Percentiles rank a stretch among this genome's conserved stretches.
Evolutionary conservation across 2,888 invertebrate species (phyloP).

Genomic region (Zaprionus lineosus): DNA sequence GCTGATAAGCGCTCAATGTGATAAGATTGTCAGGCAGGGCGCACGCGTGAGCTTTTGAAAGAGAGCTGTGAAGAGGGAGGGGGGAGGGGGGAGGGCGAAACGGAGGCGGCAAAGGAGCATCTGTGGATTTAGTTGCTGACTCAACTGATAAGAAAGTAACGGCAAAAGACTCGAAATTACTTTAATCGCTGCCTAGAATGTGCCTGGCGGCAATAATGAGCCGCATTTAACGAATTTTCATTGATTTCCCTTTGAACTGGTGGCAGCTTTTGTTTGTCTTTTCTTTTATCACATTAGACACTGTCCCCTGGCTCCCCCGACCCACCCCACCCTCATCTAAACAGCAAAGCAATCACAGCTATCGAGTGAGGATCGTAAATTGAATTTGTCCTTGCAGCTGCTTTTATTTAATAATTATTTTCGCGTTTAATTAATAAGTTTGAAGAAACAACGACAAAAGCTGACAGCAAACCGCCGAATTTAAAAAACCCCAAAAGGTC

Average conservation of each 20-base stretch:
- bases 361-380: conserved; percentile 57
- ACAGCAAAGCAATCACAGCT: neutral
- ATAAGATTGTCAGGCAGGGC: conserved; percentile 45
- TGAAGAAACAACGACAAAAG: conserved; percentile 24
- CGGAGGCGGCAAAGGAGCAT: neutral
- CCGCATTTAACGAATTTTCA: conserved; percentile 64
- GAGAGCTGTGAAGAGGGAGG: too few relatives aligned
- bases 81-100: conserved; percentile 17
- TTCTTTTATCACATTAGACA: conserved; percentile 60
- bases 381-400: conserved; percentile 57
- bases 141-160: conserved; percentile 61
- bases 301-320: conserved; percentile 1
- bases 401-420: conserved; percentile 59
- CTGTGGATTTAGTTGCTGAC: conserved; percentile 14
- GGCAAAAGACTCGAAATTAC: conserved; percentile 41
- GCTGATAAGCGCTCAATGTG: conserved; percentile 57
- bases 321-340: neutral
- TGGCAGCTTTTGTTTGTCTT: conserved; percentile 53
- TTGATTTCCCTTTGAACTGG: conserved; percentile 71
- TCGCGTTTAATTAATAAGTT: conserved; percentile 70
- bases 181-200: conserved; percentile 57
- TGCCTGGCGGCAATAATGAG: conserved; percentile 42
- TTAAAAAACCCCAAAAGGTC: conserved; percentile 38
- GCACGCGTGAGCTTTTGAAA: conserved; percentile 73
- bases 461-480: conserved; percentile 4